These are phyloP conservation scores for Drosophila monieri DNA, from an alignment of 2,888 invertebrate species.

Conservation along the genomic window DNA sequence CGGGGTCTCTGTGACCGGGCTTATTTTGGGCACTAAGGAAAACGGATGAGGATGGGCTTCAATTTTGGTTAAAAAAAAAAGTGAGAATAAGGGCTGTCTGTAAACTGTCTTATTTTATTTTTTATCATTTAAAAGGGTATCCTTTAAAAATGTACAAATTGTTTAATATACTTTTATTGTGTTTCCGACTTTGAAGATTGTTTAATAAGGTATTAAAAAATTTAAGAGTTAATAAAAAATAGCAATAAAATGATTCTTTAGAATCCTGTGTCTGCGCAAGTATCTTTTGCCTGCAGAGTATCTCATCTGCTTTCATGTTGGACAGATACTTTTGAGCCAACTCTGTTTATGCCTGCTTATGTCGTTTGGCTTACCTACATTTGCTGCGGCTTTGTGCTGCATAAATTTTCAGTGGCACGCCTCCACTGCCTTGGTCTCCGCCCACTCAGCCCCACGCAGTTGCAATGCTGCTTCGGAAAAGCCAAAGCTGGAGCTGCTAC, in stretches of 20 bases:
- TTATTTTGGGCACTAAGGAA: conserved; percentile 15
- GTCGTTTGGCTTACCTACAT: conserved; percentile 77
- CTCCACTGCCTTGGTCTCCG: conserved; percentile 6
- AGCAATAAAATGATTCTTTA: not conserved
- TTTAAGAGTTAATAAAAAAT: not conserved
- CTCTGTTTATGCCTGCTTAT: conserved; percentile 75
- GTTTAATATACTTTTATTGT: not conserved
- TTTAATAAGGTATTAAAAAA: not conserved
- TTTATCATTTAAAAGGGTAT: too few species aligned
- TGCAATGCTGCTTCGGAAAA: not conserved
- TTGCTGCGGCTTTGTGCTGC: conserved; percentile 76
- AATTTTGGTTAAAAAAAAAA: not conserved
- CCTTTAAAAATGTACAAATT: too few species aligned
- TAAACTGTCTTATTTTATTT: too few species aligned
- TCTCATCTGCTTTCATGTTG: conserved; percentile 6
- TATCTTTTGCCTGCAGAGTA: conserved; percentile 3
- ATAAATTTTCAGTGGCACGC: conserved; percentile 64
- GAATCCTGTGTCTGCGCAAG: not conserved
- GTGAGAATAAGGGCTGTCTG: too few species aligned
- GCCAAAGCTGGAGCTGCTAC: conserved; percentile 26
- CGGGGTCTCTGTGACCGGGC: conserved; percentile 7
- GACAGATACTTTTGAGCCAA: conserved; percentile 26
- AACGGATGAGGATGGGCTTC: not conserved
- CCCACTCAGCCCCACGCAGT: not conserved
- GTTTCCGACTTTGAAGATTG: not conserved